These are phyloP conservation scores for Andrena haemorrhoa DNA, from an alignment of 2,888 invertebrate species.

Conservation along the genomic window DNA sequence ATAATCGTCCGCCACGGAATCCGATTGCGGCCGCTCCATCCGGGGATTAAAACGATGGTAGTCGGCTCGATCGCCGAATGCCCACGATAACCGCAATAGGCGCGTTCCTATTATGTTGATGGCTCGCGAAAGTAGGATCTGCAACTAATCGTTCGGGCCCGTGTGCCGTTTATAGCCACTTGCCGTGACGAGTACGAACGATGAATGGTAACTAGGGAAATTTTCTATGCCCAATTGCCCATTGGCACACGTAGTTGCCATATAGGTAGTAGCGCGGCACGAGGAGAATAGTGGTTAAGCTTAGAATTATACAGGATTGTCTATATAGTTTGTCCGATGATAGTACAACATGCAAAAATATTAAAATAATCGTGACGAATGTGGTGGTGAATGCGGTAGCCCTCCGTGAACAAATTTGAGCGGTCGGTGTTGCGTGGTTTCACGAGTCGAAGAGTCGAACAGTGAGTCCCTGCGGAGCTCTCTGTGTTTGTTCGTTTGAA, in stretches of 20 bases:
- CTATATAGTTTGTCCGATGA: not conserved
- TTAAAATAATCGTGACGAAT: not conserved
- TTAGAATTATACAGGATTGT: too few relatives aligned
- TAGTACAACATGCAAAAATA: not conserved
- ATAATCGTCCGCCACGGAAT: slow-evolving; percentile 70
- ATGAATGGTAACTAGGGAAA: too few relatives aligned
- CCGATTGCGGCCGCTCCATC: slow-evolving; percentile 70
- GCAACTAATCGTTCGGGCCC: not conserved
- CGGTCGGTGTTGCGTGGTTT: slow-evolving; percentile 1
- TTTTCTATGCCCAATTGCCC: too few relatives aligned
- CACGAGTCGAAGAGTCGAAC: slow-evolving; percentile 9
- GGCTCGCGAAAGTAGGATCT: not conserved
- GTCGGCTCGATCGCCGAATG: slow-evolving; percentile 18
- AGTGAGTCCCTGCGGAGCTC: not conserved
- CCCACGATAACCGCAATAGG: slow-evolving; percentile 12
- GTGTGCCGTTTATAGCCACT: too few relatives aligned
- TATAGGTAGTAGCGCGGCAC: too few relatives aligned
- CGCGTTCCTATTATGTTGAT: slow-evolving; percentile 14
- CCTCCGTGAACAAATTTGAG: not conserved
- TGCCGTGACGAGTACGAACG: too few relatives aligned
- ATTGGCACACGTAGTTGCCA: too few relatives aligned
- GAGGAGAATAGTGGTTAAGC: too few relatives aligned
- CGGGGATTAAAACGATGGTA: slow-evolving; percentile 52
- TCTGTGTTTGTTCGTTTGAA: slow-evolving; percentile 16
- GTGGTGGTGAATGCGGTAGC: not conserved